Evolutionary conservation across 2,888 invertebrate species (phyloP), one percentile per base, ranked within the genome.

Genomic region (Hermaeophaga mercurialis): DNA sequence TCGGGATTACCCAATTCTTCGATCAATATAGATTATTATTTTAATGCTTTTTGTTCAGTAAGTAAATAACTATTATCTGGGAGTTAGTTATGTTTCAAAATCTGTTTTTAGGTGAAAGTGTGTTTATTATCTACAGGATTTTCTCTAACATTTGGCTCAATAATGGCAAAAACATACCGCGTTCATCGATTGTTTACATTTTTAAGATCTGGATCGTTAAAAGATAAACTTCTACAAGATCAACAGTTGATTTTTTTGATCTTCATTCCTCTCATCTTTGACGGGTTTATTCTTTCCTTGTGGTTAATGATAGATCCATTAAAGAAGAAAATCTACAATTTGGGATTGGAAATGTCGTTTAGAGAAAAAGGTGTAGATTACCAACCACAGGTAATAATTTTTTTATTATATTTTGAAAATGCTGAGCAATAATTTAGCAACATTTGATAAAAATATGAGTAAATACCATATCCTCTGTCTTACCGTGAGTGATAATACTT

Each of bases 151-250:
- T 95, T 95, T 72, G 95, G 95, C 26, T 93, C 95, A 14, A 95
- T 95, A 91, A 94, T 95, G 75, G 92, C 94, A 2, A 95, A 95
- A 80, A 95, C 94, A 0, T 95, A 94, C 78, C 80, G 95, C 47
- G 94, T 95, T 9, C 94, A 95, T 79, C 85, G 93, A 69, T 92
- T 95, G 76, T 94, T 95, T 77, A 90, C 92, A 56, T 86, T 91
- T 66, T 88, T 89, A 66, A 84, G 88, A 31, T 89, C 90, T 65
- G 89, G 90, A 0, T 85, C 94, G 0, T 89, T 94, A 63, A 93
- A 91, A 77, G 93, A 92, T 67, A 94, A 93, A 84, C 81, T 95
- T 58, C 83, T 96, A 3, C 91, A 92, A 79, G 95, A 95, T 78
- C 91, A 91, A 34, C 94, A 93, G 65, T 81, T 96, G 33, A 91